Evolutionary conservation across 2,888 invertebrate genomes (phyloP).

Genomic region (Ennomos erosarius): DNA sequence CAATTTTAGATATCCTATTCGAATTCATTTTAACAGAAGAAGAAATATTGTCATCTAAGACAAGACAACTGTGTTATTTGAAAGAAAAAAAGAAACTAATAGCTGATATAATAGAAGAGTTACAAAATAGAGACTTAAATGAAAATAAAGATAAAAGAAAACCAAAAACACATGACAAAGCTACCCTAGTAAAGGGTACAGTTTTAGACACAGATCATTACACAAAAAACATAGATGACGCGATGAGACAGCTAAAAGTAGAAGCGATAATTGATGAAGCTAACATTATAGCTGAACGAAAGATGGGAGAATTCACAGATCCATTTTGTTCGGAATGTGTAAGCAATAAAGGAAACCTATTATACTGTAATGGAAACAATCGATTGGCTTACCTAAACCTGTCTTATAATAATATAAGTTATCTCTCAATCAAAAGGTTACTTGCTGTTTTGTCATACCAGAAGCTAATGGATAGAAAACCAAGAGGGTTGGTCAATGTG

Average conservation of each 20-base stretch:
- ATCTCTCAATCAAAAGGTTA: too few relatives aligned
- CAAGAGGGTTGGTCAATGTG: slow-evolving; percentile 60
- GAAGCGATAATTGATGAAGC: slow-evolving; percentile 50
- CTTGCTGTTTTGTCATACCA: slow-evolving; percentile 39
- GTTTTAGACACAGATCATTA: too few relatives aligned
- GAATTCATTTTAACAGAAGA: slow-evolving; percentile 54
- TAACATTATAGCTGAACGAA: slow-evolving; percentile 40
- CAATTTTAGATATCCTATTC: slow-evolving; percentile 48
- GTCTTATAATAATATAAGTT: slow-evolving; percentile 43
- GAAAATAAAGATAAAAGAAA: slow-evolving; percentile 40
- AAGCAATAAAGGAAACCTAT: too few relatives aligned
- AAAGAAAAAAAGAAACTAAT: slow-evolving; percentile 48
- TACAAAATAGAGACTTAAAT: slow-evolving; percentile 41
- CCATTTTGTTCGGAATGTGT: slow-evolving; percentile 42
- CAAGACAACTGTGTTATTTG: slow-evolving; percentile 48
- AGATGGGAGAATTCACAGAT: slow-evolving; percentile 22
- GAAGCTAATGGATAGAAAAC: slow-evolving; percentile 46
- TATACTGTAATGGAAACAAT: slow-evolving; percentile 59
- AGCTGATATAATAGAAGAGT: slow-evolving; percentile 39
- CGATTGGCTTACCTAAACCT: slow-evolving; percentile 58
- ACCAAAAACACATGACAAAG: slow-evolving; percentile 30
- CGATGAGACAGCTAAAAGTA: too few relatives aligned
- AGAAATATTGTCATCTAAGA: slow-evolving; percentile 49
- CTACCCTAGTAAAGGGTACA: too few relatives aligned
- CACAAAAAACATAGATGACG: too few relatives aligned